These are phyloP conservation scores for Akabosia matsudoensis DNA, from an alignment of 1,140 invertebrate genomes.

Conservation along the genomic window DNA sequence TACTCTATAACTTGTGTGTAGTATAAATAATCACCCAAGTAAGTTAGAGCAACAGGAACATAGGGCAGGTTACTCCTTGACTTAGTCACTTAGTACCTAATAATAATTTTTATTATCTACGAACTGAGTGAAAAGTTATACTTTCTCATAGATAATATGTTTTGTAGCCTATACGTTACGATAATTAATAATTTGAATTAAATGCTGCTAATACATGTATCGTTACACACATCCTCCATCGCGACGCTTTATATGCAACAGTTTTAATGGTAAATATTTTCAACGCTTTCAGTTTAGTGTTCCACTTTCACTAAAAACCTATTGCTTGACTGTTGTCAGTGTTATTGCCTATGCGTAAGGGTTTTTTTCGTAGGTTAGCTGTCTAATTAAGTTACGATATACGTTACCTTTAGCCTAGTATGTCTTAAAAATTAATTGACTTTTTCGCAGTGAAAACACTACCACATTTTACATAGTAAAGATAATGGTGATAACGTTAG, in stretches of 20 bases:
- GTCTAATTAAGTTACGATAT: background rate
- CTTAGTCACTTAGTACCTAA: background rate
- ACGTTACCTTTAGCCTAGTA: background rate
- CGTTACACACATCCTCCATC: no score
- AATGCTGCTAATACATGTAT: background rate
- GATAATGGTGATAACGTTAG: no score
- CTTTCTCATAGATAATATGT: background rate
- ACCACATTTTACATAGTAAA: no score
- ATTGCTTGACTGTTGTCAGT: background rate
- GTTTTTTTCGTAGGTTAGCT: background rate
- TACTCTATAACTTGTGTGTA: background rate
- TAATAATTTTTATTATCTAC: background rate
- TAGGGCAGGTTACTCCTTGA: conserved; percentile 14
- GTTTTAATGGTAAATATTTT: no score
- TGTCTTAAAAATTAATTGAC: background rate
- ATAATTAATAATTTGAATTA: background rate
- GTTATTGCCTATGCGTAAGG: background rate
- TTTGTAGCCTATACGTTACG: no score
- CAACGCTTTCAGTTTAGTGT: no score
- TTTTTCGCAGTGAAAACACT: background rate
- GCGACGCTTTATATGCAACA: no score
- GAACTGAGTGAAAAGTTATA: background rate
- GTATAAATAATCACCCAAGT: background rate
- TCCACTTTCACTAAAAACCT: no score
- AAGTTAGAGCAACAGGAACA: conserved; percentile 15